These are phyloP conservation scores for Acrobasis repandana DNA, from an alignment of 2,888 invertebrate species.

Conservation along the genomic window DNA sequence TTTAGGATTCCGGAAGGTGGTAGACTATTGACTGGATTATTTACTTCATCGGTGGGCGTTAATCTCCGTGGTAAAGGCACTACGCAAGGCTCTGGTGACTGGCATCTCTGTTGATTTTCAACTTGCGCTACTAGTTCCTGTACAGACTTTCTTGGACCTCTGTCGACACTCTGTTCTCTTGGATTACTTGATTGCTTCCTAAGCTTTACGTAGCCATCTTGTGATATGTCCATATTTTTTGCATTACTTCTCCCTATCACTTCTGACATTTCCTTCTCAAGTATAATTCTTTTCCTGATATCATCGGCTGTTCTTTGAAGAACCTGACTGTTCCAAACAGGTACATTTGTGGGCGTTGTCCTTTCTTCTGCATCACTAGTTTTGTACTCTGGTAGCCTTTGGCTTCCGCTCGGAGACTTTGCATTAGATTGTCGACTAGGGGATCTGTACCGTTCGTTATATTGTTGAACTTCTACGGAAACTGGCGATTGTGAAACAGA, in stretches of 20 bases:
- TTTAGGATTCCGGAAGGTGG: slow-evolving; percentile 60
- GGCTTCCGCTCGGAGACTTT: slow-evolving; percentile 58
- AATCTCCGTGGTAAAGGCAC: slow-evolving; percentile 58
- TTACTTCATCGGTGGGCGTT: slow-evolving; percentile 57
- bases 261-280: slow-evolving; percentile 71
- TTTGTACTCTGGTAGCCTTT: slow-evolving; percentile 47
- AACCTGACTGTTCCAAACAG: slow-evolving; percentile 74
- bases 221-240: slow-evolving; percentile 72
- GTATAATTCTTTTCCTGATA: slow-evolving; percentile 64
- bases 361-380: slow-evolving; percentile 56
- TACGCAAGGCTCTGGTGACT: slow-evolving; percentile 59
- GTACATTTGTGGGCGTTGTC: slow-evolving; percentile 42
- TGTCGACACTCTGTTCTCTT: slow-evolving; percentile 50
- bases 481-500: slow-evolving; percentile 70
- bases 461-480: slow-evolving; percentile 58
- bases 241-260: slow-evolving; percentile 52
- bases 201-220: slow-evolving; percentile 77
- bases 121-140: slow-evolving; percentile 85
- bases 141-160: slow-evolving; percentile 80
- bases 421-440: slow-evolving; percentile 64
- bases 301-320: slow-evolving; percentile 75
- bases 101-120: slow-evolving; percentile 75
- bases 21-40: slow-evolving; percentile 43
- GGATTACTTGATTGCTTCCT: slow-evolving; percentile 61
- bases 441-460: slow-evolving; percentile 58